These are phyloP conservation scores for Tachysurus fulvidraco DNA, from an alignment of 2,113 vertebrate species.

Conservation along the genomic window DNA sequence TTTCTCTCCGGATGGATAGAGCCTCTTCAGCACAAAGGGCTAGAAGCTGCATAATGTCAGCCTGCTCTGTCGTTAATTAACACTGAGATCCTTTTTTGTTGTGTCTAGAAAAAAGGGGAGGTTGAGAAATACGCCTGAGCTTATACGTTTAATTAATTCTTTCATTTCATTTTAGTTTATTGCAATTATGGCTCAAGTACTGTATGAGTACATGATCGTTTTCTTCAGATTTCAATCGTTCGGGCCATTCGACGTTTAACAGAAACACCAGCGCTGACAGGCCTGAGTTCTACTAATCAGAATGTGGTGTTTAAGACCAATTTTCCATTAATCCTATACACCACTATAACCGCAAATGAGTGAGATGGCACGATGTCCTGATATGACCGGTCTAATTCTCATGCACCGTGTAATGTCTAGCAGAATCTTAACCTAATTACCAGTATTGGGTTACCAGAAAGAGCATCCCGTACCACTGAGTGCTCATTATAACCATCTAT, in stretches of 20 bases:
- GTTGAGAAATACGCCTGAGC: conserved; percentile 23
- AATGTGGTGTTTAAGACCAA: not conserved
- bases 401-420: not conserved
- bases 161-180: not conserved
- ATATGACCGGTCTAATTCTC: not conserved
- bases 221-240: not conserved
- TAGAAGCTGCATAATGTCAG: conserved; percentile 51
- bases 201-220: not conserved
- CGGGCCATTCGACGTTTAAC: not conserved
- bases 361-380: not conserved
- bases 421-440: conserved; percentile 10
- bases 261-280: not conserved
- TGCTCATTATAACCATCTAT: not conserved
- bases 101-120: not conserved
- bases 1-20: conserved; percentile 36
- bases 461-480: not conserved
- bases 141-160: not conserved
- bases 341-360: not conserved
- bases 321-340: not conserved
- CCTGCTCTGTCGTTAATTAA: conserved; percentile 50
- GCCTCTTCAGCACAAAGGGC: conserved; percentile 51
- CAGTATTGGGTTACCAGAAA: not conserved
- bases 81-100: conserved; percentile 45
- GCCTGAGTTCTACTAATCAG: not conserved
- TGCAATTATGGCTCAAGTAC: not conserved